Base-by-base conservation (phyloP, 2,113 vertebrate species). In the Plectropomus leopardus region DNA sequence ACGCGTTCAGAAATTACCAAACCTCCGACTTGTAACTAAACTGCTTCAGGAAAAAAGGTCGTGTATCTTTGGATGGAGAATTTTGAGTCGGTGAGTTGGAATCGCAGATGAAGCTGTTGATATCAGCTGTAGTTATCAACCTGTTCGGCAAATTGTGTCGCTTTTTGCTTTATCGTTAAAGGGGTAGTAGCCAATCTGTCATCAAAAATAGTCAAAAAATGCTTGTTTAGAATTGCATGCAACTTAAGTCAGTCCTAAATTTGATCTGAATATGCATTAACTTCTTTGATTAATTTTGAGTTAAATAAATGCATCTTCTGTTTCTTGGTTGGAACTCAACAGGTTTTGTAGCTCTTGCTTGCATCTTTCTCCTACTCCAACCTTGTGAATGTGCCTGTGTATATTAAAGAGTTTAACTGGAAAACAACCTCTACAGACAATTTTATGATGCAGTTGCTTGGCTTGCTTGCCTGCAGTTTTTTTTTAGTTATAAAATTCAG, bases 61-160 rank as follows among this genome's bases (percentile, higher is more conserved):
- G 72, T 15, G 50, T 81, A 77, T 85, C 42, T 81, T 53, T 80
- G 82, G 87, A 92, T 90, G 92, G 86, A 88, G 61, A 45, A 73
- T 91, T 91, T 83, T 34, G 47, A 71, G 53, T 66, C 76, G 91
- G 92, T 92, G 85, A 93, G 91, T 92, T 85, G 15, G n/a, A 17
- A 30, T 23, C 24, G 40, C 45, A 32, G 48, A 23, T 34, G 7
- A 64, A 68, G 61, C 54, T 65, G 55, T 28, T 23, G 4, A 11
- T 9, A 26, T 7, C 2, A 21, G 28, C 67, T 67, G 42, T 17
- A 57, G 34, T 82, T 47, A 5, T 45, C 40, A 72, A 61, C 58
- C 55, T 72, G 68, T 70, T 54, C 50, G 30, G 19, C 3, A 57
- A 61, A 72, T 40, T 44, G 59, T 28, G 11, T 51, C 36, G 65